phyloP scores from a whole-genome alignment of 2,797 vertebrate genomes.

The Pagetopsis macropterus region DNA sequence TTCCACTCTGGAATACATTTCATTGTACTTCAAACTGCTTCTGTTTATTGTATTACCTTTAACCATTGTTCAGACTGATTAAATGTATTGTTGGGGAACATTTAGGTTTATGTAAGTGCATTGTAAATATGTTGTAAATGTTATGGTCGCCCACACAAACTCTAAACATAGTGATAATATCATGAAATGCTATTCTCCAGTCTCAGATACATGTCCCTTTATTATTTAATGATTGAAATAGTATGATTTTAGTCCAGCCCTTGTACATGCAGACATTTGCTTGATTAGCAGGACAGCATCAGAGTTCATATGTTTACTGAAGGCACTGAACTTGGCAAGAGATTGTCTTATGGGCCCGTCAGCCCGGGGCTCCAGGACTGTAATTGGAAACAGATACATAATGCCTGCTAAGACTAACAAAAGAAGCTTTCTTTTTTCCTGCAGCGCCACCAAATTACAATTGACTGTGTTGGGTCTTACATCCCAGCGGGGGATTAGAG shows the following conservation, averaged over 20 bases:
- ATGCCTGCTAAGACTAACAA: slow-evolving; percentile 61
- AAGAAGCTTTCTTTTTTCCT: slow-evolving; percentile 56
- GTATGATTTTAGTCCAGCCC: slow-evolving; percentile 6
- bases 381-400: slow-evolving; percentile 66
- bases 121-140: too few relatives aligned
- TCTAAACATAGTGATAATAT: too few relatives aligned
- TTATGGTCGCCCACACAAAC: too few relatives aligned
- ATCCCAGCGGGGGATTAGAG: slow-evolving; percentile 52
- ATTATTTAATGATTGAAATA: too few relatives aligned
- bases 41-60: background rate
- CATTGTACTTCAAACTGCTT: too few relatives aligned
- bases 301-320: slow-evolving; percentile 36
- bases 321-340: slow-evolving; percentile 33
- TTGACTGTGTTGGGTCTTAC: slow-evolving; percentile 53
- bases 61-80: background rate
- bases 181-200: too few relatives aligned
- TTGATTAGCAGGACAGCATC: slow-evolving; percentile 33
- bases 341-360: slow-evolving; percentile 34
- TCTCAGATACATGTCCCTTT: too few relatives aligned
- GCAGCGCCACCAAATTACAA: slow-evolving; percentile 60
- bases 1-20: too few relatives aligned
- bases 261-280: slow-evolving; percentile 6
- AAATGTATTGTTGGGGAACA: background rate
- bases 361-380: slow-evolving; percentile 37
- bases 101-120: too few relatives aligned